Evolutionary conservation across 2,113 vertebrate species (phyloP).

Genomic region (Hypanus sabinus): DNA sequence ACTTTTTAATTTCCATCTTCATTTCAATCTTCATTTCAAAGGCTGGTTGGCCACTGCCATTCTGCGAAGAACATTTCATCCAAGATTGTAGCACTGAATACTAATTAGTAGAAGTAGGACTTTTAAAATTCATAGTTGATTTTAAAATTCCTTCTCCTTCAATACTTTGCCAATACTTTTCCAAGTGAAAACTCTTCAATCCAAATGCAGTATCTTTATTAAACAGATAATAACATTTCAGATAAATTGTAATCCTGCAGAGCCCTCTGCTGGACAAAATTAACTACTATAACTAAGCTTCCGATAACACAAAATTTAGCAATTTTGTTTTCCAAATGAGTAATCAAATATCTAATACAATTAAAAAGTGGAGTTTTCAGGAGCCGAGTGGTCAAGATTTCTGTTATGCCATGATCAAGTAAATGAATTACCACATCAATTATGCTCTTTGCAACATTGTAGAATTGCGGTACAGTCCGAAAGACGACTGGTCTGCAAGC

Average conservation of each 20-base stretch:
- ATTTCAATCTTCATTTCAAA: no score
- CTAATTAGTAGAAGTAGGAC: background rate
- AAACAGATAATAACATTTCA: background rate
- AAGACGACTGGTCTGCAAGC: no score
- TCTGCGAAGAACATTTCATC: no score
- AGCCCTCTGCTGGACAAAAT: constrained; percentile 8
- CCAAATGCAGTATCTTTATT: no score
- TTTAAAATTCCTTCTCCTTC: background rate
- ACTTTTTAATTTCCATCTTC: background rate
- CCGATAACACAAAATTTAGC: background rate
- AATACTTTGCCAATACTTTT: background rate
- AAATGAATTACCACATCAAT: background rate
- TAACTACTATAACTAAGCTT: background rate
- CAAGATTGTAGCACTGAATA: no score
- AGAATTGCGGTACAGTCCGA: background rate
- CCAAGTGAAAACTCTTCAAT: background rate
- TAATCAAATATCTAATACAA: background rate
- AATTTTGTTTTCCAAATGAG: background rate
- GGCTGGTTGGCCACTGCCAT: no score
- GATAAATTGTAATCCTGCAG: constrained; percentile 4
- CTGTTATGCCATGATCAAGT: background rate
- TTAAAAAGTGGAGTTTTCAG: background rate
- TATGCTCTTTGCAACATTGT: background rate
- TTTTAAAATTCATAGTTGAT: background rate
- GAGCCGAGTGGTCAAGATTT: background rate